Evolutionary conservation across 2,797 vertebrate species (phyloP).

Genomic region (Tinamus major): DNA sequence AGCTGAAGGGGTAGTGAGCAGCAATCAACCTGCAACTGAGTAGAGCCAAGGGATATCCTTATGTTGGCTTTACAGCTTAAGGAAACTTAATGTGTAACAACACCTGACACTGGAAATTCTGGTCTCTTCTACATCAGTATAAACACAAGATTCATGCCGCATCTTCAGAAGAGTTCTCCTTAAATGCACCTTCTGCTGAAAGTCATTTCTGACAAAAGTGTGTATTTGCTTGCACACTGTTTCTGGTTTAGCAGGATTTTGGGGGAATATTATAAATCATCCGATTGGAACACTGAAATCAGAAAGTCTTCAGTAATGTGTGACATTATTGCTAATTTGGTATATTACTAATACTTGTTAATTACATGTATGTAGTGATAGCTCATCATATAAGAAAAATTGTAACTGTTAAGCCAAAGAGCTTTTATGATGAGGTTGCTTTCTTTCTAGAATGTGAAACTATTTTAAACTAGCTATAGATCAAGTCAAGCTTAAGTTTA

Average conservation of each 20-base stretch:
- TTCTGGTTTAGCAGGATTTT: neutral
- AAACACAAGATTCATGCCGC: neutral
- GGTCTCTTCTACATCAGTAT: neutral
- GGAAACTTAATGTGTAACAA: neutral
- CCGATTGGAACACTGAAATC: rapidly evolving
- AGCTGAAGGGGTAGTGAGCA: neutral
- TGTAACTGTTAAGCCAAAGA: neutral
- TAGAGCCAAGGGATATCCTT: neutral
- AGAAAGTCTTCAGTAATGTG: neutral
- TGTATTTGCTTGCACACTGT: neutral
- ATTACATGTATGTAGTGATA: neutral
- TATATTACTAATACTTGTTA: neutral
- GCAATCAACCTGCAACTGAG: neutral
- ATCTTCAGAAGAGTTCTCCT: neutral
- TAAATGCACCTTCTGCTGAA: neutral
- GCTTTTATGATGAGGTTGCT: neutral
- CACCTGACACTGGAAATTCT: neutral
- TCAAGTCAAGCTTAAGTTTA: neutral
- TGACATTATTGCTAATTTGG: neutral
- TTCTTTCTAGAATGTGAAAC: neutral
- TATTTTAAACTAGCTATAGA: neutral
- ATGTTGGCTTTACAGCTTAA: neutral
- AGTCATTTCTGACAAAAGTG: neutral
- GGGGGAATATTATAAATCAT: rapidly evolving
- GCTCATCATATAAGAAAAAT: neutral